Percentiles rank a stretch among this genome's conserved stretches.
These are phyloP conservation scores for Anolis apletophallus DNA, from an alignment of 2,797 vertebrate species.

Conservation along the genomic window DNA sequence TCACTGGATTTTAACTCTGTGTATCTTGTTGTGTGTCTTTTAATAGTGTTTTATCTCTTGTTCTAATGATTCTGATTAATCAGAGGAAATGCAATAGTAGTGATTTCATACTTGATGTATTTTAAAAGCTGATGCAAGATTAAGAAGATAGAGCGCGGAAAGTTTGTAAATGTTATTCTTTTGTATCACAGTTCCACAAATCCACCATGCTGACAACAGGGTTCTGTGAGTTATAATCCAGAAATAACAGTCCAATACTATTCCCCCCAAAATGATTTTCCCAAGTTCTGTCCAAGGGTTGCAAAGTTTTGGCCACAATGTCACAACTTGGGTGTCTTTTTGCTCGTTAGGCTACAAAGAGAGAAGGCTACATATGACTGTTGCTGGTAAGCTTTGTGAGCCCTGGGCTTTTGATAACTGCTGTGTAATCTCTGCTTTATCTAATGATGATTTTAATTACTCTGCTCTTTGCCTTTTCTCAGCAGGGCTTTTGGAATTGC, in stretches of 20 bases:
- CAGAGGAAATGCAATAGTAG: too few species aligned
- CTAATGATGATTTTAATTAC: slow-evolving; percentile 25
- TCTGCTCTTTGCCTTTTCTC: background rate
- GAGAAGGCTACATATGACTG: background rate
- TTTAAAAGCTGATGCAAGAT: background rate
- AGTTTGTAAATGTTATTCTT: too few species aligned
- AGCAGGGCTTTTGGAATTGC: background rate
- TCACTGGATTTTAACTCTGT: too few species aligned
- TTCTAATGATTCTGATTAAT: background rate
- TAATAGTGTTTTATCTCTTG: too few species aligned
- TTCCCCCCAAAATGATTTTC: too few species aligned
- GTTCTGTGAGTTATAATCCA: too few species aligned
- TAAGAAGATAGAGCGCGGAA: background rate
- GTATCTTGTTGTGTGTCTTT: too few species aligned
- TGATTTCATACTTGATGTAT: background rate
- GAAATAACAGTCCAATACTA: too few species aligned
- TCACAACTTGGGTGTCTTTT: background rate
- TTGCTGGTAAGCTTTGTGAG: background rate
- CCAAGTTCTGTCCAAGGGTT: too few species aligned
- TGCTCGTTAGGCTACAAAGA: background rate
- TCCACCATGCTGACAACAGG: too few species aligned
- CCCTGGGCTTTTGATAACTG: slow-evolving; percentile 5
- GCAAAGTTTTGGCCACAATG: too few species aligned
- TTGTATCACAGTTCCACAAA: too few species aligned
- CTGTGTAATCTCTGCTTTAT: background rate